Conservation (phyloP, 2,888 invertebrate species). For the Monopis laevigella region DNA sequence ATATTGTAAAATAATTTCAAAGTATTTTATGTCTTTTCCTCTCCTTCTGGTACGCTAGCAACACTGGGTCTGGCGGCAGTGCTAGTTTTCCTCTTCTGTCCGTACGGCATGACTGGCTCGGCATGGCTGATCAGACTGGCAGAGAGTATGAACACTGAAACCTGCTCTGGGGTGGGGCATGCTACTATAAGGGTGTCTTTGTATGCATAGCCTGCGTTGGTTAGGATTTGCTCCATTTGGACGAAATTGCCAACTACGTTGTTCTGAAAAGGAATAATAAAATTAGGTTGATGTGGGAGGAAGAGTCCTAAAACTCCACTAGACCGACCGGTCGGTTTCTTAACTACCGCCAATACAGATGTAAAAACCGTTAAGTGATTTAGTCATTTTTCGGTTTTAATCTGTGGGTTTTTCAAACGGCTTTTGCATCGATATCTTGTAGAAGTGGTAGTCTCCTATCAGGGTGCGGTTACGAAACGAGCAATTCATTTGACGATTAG, state of each 20-base stretch:
- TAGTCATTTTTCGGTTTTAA: too few relatives aligned
- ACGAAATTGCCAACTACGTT: slow-evolving; percentile 90
- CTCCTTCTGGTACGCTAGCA: slow-evolving; percentile 35
- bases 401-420: too few relatives aligned
- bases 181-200: slow-evolving; percentile 87
- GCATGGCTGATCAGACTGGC: slow-evolving; percentile 72
- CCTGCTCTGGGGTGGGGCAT: slow-evolving; percentile 93
- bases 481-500: too few relatives aligned
- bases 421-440: too few relatives aligned
- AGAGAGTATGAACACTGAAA: slow-evolving; percentile 87
- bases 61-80: slow-evolving; percentile 42
- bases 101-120: slow-evolving; percentile 53
- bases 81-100: slow-evolving; percentile 42
- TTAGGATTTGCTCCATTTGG: slow-evolving; percentile 81
- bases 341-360: too few relatives aligned
- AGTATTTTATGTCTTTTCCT: slow-evolving; percentile 5
- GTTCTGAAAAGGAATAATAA: slow-evolving; percentile 65
- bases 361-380: too few relatives aligned
- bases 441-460: too few relatives aligned
- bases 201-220: slow-evolving; percentile 77
- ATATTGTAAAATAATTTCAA: too few relatives aligned
- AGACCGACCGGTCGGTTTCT: too few relatives aligned
- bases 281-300: too few relatives aligned
- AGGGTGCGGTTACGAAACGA: too few relatives aligned
- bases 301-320: too few relatives aligned